Conservation (phyloP, 1,140 invertebrate genomes). For the Cephus cinctus region DNA sequence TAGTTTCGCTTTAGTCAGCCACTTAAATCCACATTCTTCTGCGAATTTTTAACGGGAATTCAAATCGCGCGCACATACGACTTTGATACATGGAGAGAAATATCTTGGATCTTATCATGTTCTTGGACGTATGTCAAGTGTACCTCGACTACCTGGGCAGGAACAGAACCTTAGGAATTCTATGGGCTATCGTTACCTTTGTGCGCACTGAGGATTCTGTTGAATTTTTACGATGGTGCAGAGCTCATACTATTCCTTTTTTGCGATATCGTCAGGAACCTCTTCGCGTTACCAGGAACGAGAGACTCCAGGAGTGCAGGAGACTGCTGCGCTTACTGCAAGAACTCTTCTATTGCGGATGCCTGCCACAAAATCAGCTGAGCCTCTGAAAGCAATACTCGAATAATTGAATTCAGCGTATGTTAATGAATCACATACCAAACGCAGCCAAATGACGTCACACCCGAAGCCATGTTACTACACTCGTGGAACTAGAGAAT, state of each 20-base stretch:
- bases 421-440: too few relatives aligned
- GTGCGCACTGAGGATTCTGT: constrained; percentile 41
- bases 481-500: too few relatives aligned
- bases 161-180: constrained; percentile 31
- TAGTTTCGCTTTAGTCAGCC: too few relatives aligned
- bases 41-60: too few relatives aligned
- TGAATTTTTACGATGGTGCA: constrained; percentile 43
- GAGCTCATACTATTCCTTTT: constrained; percentile 32
- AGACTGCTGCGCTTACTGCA: constrained; percentile 31
- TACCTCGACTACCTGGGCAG: too few relatives aligned
- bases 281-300: too few relatives aligned
- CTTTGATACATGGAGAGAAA: constrained; percentile 37
- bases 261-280: constrained; percentile 31
- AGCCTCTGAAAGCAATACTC: constrained; percentile 5
- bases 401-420: too few relatives aligned
- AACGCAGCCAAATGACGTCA: too few relatives aligned
- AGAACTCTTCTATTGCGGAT: constrained; percentile 42
- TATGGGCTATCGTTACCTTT: constrained; percentile 49
- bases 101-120: constrained; percentile 43
- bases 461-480: too few relatives aligned
- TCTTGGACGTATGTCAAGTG: constrained; percentile 44
- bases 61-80: too few relatives aligned
- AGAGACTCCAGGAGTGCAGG: constrained; percentile 30
- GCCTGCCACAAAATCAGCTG: constrained; percentile 24
- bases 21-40: too few relatives aligned